Evolutionary conservation across 2,797 vertebrate genomes (phyloP), one percentile per base, ranked within the genome.

Genomic region (Myotis planiceps): DNA sequence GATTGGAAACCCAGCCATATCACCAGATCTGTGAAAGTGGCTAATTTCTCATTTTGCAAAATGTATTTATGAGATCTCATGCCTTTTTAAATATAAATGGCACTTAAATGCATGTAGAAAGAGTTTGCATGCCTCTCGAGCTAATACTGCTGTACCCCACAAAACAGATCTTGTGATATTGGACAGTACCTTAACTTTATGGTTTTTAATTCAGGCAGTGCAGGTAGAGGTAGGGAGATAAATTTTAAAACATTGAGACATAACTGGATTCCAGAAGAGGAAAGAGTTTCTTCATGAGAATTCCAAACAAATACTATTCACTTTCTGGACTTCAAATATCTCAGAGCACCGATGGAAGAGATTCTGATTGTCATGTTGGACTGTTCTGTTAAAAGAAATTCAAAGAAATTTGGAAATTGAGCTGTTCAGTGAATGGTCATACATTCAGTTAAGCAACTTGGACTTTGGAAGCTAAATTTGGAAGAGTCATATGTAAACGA

Each of bases 1-100:
- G 99, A 99, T 99, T 99, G 99, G 99, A 99, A 99, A 99, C 98
- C 99, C 99, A 99, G 98, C 98, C 97, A 90, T 98, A 99, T 99
- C 99, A 99, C 99, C 99, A 99, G 97, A 98, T 98, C 98, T 99
- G 99, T 99, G 99, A 97, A 98, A 97, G 98, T 98, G 97, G 98
- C 88, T 96, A 89, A 80, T 89, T 96, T 97, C 58, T 96, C 92
- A 90, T 94, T 95, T 95, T 94, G 96, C 90, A 96, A 96, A 93
- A 94, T 9, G n/a, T 96, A 95, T 94, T 84, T 93, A 91, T 97
- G 98, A 97, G 89, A 93, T 93, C 97, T 98, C 97, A 95, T 97
- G 97, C 96, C 95, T 97, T 96, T 97, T 98, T 96, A 97, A 93
- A 88, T 94, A 75, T 66, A 75, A 68, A 49, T 0, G n/a, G 15